Conservation (phyloP, 2,888 invertebrate species). For the Cylindroiulus punctatus region DNA sequence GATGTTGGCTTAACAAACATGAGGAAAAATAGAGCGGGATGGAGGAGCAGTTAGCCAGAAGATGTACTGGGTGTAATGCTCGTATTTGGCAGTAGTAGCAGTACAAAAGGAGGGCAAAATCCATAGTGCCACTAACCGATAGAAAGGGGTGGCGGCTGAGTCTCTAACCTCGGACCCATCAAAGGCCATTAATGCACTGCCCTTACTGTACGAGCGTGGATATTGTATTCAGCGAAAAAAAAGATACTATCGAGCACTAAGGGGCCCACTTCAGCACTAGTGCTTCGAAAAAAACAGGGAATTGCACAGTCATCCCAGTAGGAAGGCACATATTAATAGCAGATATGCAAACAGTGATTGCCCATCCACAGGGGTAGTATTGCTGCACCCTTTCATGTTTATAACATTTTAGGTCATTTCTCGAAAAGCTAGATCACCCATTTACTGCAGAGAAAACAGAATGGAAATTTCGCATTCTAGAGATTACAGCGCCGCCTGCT, state of each 20-base stretch:
- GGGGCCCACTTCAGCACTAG: background rate
- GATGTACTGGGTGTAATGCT: slow-evolving; percentile 20
- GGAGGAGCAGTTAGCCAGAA: slow-evolving; percentile 46
- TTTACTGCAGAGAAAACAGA: too few species aligned
- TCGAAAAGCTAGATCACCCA: too few species aligned
- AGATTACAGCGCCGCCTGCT: too few species aligned
- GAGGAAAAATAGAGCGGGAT: slow-evolving; percentile 12
- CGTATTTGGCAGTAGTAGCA: background rate
- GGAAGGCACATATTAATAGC: background rate
- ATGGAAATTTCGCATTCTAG: too few species aligned
- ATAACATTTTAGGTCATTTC: too few species aligned
- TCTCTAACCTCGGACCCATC: background rate
- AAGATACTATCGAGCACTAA: background rate
- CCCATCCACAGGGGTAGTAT: background rate
- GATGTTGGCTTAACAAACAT: slow-evolving; percentile 52
- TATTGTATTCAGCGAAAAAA: background rate
- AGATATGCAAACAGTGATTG: background rate
- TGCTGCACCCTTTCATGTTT: too few species aligned
- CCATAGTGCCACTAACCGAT: slow-evolving; percentile 21
- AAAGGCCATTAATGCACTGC: slow-evolving; percentile 29
- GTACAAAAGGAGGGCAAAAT: background rate
- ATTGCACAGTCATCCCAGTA: background rate
- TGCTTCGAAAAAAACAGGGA: background rate
- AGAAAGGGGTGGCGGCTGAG: background rate
- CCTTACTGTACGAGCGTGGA: background rate